These are phyloP conservation scores for Plebejus argus DNA, from an alignment of 2,888 invertebrate species.

Conservation along the genomic window DNA sequence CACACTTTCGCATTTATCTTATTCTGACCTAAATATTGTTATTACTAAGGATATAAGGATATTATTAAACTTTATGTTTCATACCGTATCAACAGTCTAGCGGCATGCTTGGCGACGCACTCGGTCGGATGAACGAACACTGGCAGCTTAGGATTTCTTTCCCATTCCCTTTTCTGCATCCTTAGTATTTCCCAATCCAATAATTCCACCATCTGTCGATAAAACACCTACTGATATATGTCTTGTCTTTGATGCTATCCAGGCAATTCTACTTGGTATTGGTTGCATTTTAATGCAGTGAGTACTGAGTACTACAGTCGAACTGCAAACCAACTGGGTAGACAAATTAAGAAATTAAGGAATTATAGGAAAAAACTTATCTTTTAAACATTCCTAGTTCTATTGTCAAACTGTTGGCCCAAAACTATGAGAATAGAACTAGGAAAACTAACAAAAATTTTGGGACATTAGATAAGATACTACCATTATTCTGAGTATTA, in stretches of 20 bases:
- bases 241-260: neutral
- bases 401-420: no score
- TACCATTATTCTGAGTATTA: no score
- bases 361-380: no score
- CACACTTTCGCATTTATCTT: no score
- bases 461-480: no score
- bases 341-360: no score
- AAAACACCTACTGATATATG: neutral
- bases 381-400: no score
- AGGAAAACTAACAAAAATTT: no score
- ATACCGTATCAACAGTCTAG: constrained; percentile 54
- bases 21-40: no score
- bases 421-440: no score
- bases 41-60: no score
- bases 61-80: neutral
- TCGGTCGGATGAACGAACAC: constrained; percentile 43
- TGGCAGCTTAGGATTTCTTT: constrained; percentile 27
- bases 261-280: neutral
- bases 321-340: neutral
- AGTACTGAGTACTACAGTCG: neutral
- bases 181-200: constrained; percentile 43
- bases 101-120: constrained; percentile 59
- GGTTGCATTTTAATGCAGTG: neutral
- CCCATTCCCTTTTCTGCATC: neutral
- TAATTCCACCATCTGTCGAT: constrained; percentile 48